Evolutionary conservation across 1,140 invertebrate genomes (phyloP).

Genomic region (Caenorhabditis remanei): DNA sequence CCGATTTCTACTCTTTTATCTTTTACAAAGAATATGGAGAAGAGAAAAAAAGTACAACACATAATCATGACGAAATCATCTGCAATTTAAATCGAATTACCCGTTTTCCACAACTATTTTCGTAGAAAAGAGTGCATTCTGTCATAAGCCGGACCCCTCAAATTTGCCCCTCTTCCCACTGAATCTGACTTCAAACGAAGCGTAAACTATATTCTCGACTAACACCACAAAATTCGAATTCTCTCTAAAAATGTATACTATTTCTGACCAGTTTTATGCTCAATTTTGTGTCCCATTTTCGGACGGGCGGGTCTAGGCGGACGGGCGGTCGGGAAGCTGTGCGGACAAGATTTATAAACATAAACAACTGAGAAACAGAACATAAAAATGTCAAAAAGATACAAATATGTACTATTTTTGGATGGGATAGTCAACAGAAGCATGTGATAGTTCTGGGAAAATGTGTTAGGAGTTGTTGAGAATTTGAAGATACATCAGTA

Average conservation of each 20-base stretch:
- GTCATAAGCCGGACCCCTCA: not conserved
- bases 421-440: no score
- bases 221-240: not conserved
- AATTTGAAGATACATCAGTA: no score
- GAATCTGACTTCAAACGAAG: conserved; percentile 17
- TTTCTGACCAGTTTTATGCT: not conserved
- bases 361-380: conserved; percentile 24
- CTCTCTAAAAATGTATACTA: not conserved
- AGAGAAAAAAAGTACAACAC: no score
- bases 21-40: no score
- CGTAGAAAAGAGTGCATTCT: not conserved
- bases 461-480: no score
- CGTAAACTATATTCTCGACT: conserved; percentile 30
- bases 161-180: not conserved
- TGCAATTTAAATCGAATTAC: no score
- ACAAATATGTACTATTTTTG: no score
- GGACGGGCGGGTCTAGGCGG: no score
- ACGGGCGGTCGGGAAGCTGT: not conserved
- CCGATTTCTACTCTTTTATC: no score
- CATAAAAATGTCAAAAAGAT: not conserved
- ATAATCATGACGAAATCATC: no score
- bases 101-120: not conserved
- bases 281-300: not conserved
- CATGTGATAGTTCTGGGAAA: no score
- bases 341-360: conserved; percentile 23